A percentile compares a stretch with the other conserved stretches of the same genome.
These are phyloP conservation scores for Podabrus alpinus DNA, from an alignment of 2,888 invertebrate species.

Conservation along the genomic window DNA sequence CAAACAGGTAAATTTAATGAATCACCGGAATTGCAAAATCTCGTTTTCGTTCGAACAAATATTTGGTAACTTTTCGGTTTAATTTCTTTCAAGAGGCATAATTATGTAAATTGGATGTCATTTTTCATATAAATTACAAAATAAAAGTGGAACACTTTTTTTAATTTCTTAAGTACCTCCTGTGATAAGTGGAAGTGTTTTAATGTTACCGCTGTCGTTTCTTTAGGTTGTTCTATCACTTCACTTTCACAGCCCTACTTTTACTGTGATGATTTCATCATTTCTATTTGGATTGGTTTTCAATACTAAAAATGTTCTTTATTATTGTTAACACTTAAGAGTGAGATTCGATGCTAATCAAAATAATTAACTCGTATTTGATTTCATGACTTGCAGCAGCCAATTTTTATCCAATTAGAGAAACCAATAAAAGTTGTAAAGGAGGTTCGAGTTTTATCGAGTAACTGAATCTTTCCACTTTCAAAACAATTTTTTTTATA, in stretches of 20 bases:
- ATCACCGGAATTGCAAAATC: conserved; percentile 16
- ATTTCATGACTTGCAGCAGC: background rate
- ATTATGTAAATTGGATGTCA: background rate
- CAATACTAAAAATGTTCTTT: background rate
- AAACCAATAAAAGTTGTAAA: background rate
- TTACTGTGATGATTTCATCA: background rate
- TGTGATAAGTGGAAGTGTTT: background rate
- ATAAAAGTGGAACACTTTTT: background rate
- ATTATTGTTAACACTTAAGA: background rate
- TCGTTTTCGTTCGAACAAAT: background rate
- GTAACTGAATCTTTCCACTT: background rate
- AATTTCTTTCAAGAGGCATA: background rate
- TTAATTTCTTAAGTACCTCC: background rate
- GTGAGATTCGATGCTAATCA: background rate
- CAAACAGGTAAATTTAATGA: conserved; percentile 22
- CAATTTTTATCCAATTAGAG: background rate
- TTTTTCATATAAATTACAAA: background rate
- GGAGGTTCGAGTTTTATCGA: too few relatives aligned
- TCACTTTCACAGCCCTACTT: background rate
- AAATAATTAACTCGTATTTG: background rate
- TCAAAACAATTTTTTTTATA: too few relatives aligned
- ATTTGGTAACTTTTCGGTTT: background rate
- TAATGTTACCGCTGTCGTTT: background rate
- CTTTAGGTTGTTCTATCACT: background rate
- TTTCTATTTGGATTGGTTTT: background rate